Conservation (phyloP, 2,113 vertebrate species). For the Hoplias malabaricus region DNA sequence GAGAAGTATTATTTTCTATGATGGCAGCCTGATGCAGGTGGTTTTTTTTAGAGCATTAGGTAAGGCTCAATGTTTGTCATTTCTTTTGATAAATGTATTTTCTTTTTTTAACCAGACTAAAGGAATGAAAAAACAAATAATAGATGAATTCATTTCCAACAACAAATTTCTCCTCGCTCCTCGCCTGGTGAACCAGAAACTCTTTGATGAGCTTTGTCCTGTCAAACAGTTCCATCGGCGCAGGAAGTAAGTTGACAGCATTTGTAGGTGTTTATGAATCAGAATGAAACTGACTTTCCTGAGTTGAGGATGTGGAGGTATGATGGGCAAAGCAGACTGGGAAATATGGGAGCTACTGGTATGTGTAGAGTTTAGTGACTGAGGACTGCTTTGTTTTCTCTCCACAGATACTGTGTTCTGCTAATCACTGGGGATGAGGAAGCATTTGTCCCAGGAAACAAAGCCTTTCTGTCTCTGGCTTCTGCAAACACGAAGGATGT, state of each 20-base stretch:
- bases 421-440: constrained; percentile 82
- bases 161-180: constrained; percentile 90
- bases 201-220: constrained; percentile 93
- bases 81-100: neutral
- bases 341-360: too few relatives aligned
- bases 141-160: constrained; percentile 91
- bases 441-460: constrained; percentile 71
- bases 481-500: constrained; percentile 85
- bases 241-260: constrained; percentile 81
- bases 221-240: constrained; percentile 92
- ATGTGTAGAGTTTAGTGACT: too few relatives aligned
- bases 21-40: too few relatives aligned
- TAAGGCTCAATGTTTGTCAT: neutral
- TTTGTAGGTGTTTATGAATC: neutral
- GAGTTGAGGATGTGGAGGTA: too few relatives aligned
- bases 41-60: too few relatives aligned
- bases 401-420: constrained; percentile 85
- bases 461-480: constrained; percentile 86
- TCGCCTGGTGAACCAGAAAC: constrained; percentile 88
- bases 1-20: too few relatives aligned
- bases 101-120: constrained; percentile 76
- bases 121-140: constrained; percentile 90
- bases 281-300: neutral
- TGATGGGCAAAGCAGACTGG: too few relatives aligned
- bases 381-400: neutral